Evolutionary conservation across 2,888 invertebrate species (phyloP).

Genomic region (Cetonia aurata): DNA sequence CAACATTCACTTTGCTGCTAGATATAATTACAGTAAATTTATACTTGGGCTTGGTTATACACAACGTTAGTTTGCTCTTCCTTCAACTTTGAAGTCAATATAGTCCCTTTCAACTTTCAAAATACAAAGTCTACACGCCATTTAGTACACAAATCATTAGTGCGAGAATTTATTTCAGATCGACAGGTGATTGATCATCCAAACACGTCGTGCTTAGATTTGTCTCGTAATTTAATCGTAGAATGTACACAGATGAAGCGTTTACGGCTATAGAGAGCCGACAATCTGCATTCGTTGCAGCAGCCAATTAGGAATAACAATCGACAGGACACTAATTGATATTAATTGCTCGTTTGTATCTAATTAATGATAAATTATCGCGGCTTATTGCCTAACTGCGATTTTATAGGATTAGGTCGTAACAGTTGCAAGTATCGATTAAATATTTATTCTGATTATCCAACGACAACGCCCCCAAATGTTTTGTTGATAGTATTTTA

Average conservation of each 20-base stretch:
- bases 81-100: too few species aligned
- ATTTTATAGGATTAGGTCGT: slow-evolving; percentile 17
- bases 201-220: slow-evolving; percentile 3
- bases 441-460: background rate
- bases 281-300: slow-evolving; percentile 12
- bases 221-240: background rate
- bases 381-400: slow-evolving; percentile 1
- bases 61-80: too few species aligned
- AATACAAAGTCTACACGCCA: too few species aligned
- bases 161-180: slow-evolving; percentile 19
- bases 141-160: too few species aligned
- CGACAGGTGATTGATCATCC: background rate
- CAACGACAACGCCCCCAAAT: background rate
- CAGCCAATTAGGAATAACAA: slow-evolving; percentile 17
- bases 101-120: too few species aligned
- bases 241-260: background rate
- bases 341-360: slow-evolving; percentile 25
- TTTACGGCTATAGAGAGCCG: background rate
- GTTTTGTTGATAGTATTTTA: too few species aligned
- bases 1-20: too few species aligned
- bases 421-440: background rate
- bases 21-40: too few species aligned
- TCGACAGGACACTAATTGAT: slow-evolving; percentile 22
- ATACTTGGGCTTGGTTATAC: too few species aligned
- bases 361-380: slow-evolving; percentile 29